phyloP scores from a whole-genome alignment of 2,888 invertebrate genomes.

The Scrobipalpa costella region DNA sequence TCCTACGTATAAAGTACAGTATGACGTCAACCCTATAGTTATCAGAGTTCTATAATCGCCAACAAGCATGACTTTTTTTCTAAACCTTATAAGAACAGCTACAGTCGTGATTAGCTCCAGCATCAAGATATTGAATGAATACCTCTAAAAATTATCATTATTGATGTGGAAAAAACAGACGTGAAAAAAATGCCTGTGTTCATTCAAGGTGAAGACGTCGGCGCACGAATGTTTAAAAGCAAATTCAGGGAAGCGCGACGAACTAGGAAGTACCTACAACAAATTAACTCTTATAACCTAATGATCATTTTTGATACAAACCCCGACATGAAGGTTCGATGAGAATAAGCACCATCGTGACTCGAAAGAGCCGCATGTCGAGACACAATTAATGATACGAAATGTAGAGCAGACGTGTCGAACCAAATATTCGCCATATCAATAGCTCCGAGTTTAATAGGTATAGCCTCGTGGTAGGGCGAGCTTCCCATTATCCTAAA shows the following conservation, averaged over 20 bases:
- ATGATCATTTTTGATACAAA: slow-evolving; percentile 46
- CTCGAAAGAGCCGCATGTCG: background rate
- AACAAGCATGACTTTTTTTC: slow-evolving; percentile 53
- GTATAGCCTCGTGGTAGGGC: background rate
- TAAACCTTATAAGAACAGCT: slow-evolving; percentile 52
- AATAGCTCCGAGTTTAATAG: background rate
- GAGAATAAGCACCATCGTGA: slow-evolving; percentile 1
- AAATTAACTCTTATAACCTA: slow-evolving; percentile 58
- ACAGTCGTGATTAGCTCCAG: slow-evolving; percentile 69
- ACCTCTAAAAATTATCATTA: slow-evolving; percentile 72
- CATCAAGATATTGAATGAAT: slow-evolving; percentile 71
- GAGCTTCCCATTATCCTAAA: background rate
- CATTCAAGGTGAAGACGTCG: slow-evolving; percentile 74
- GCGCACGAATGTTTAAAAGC: slow-evolving; percentile 66
- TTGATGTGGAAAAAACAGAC: slow-evolving; percentile 64
- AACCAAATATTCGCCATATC: background rate
- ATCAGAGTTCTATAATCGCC: slow-evolving; percentile 58
- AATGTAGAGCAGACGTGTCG: slow-evolving; percentile 10
- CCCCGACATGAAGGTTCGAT: slow-evolving; percentile 10
- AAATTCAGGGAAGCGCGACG: slow-evolving; percentile 69
- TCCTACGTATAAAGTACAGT: no score
- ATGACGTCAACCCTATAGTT: slow-evolving; percentile 62
- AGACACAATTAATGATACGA: slow-evolving; percentile 20
- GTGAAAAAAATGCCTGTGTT: slow-evolving; percentile 66
- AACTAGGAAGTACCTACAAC: slow-evolving; percentile 64